Evolutionary conservation across 2,888 invertebrate species (phyloP).

Genomic region (Camponotus fellah): DNA sequence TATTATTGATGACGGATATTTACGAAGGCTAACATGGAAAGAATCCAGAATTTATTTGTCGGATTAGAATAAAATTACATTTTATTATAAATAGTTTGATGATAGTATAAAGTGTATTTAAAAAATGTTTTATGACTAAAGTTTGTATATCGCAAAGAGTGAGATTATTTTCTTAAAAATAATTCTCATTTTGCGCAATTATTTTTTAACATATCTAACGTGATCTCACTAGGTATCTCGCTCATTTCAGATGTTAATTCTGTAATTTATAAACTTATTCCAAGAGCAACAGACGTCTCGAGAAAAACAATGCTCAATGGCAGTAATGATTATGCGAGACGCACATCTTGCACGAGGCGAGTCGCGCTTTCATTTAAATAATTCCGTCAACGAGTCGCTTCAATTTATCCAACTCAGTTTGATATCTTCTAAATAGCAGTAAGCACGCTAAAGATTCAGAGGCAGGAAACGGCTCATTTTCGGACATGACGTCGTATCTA

Average conservation of each 20-base stretch:
- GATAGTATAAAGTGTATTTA: not conserved
- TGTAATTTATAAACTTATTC: conserved; percentile 3
- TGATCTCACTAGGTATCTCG: not conserved
- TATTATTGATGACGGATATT: not conserved
- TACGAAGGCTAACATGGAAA: not conserved
- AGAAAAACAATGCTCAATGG: conserved; percentile 10
- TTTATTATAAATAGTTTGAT: not conserved
- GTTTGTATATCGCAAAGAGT: not conserved
- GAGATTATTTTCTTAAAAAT: not conserved
- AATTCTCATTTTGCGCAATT: not conserved
- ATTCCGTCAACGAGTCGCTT: conserved; percentile 75
- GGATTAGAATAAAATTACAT: not conserved
- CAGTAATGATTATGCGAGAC: conserved; percentile 38
- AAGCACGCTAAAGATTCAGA: conserved; percentile 26
- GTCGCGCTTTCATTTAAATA: conserved; percentile 73
- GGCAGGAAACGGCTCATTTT: conserved; percentile 43
- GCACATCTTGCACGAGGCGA: conserved; percentile 43
- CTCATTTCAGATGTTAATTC: not conserved
- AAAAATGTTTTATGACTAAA: not conserved
- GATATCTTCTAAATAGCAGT: conserved; percentile 31
- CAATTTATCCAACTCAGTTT: conserved; percentile 68
- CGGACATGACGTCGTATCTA: not conserved
- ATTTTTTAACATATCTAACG: not conserved
- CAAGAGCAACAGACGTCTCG: not conserved
- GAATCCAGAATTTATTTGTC: conserved; percentile 14